Evolutionary conservation across 2,888 invertebrate genomes (phyloP), one percentile per base, ranked within the genome.

Genomic region (Phortica magna): DNA sequence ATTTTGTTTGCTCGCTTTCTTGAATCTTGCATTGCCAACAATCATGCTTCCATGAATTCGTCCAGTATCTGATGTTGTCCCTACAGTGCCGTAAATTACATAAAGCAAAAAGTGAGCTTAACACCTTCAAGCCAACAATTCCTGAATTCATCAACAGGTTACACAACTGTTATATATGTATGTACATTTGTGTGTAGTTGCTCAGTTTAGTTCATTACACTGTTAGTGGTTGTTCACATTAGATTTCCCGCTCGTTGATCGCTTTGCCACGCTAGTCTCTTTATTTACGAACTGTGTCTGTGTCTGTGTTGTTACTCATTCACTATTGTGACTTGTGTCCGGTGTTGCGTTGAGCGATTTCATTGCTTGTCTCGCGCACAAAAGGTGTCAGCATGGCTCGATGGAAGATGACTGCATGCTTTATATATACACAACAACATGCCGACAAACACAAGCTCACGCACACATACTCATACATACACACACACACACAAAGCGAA

Each of bases 121-220:
- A 48, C 9, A 7, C 14, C 59, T 14, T 59, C 14, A 59, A 59
- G 31, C 12, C 70, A 53, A 48, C 31, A 48, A 48, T 12, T 22
- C 14, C 22, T 22, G 48, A 53, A 53, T 65, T 70, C 70, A 71
- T 71, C 70, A 71, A 71, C 70, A 71, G 70, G 70, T 71, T 71
- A 14, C n/a, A 7, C 59, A 7, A 14, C 19, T n/a, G 19, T 17
- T 59, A 7, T 59, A 12, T 59, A 9, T 17, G n/a, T 48, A 14
- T 7, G 9, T 59, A 7, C n/a, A 12, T 59, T 2, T 17, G n/a
- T 48, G 7, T 7, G 9, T 48, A 48, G 48, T 48, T 48, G 48
- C 48, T 9, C 53, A 71, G 31, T 31, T 53, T 78, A 81, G 86
- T 85, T 84, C 79, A 83, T 83, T 82, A 81, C 84, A 78, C 78